A percentile compares a stretch with the other conserved stretches of the same genome.
phyloP scores from a whole-genome alignment of 2,113 vertebrate genomes.

The Nyctibius bracteatus region DNA sequence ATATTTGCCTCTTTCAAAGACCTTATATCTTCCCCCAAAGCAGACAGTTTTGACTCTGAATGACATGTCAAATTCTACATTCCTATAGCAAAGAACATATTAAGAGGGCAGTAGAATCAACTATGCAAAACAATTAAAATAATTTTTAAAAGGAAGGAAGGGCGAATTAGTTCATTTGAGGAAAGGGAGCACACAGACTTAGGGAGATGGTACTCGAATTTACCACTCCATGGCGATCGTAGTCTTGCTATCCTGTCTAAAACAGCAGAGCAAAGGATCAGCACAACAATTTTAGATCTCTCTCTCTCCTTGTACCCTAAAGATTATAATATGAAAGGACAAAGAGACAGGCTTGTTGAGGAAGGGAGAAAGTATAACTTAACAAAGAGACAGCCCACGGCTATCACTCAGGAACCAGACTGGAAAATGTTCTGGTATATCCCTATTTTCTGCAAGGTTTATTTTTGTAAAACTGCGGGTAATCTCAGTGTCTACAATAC shows the following conservation, averaged over 20 bases:
- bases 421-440: slow-evolving; percentile 11
- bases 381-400: background rate
- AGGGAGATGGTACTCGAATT: background rate
- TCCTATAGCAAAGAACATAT: background rate
- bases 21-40: background rate
- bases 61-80: background rate
- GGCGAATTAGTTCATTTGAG: background rate
- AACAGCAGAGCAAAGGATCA: background rate
- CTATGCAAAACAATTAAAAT: background rate
- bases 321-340: background rate
- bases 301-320: background rate
- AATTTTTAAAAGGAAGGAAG: background rate
- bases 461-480: background rate
- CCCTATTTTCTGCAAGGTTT: background rate
- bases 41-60: background rate
- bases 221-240: background rate
- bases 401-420: slow-evolving; percentile 17
- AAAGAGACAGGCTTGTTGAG: background rate
- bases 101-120: background rate
- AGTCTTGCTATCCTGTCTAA: background rate
- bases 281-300: background rate
- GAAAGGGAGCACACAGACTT: background rate
- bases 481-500: background rate
- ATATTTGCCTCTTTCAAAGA: background rate
- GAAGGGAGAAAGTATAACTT: background rate